Percentiles rank a stretch among this genome's conserved stretches.
Conservation (phyloP, 2,888 invertebrate species). For the Gerris lacustris region DNA sequence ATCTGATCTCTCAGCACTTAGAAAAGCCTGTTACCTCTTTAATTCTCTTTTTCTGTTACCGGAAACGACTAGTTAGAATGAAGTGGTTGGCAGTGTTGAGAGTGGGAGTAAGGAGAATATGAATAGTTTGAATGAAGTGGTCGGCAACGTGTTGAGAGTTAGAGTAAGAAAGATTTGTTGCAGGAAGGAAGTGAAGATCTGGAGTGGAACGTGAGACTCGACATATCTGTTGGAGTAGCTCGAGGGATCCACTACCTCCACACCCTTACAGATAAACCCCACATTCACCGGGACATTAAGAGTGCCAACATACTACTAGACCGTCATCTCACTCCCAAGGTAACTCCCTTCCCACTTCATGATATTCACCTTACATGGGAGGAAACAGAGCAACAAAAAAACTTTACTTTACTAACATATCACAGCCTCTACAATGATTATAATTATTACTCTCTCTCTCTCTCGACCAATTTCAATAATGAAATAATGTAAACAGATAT, state of each 20-base stretch:
- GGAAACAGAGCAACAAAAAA: too few species aligned
- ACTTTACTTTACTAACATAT: too few species aligned
- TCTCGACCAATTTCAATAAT: too few species aligned
- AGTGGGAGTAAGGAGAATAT: too few species aligned
- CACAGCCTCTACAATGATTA: too few species aligned
- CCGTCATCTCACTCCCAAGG: conserved; percentile 51
- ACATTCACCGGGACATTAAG: conserved; percentile 68
- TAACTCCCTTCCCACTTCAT: conserved; percentile 33
- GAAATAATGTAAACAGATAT: too few species aligned
- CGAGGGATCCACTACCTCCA: conserved; percentile 58
- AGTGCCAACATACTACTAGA: conserved; percentile 66
- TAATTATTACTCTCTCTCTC: too few species aligned
- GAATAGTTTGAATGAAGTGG: too few species aligned
- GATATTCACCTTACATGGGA: neutral
- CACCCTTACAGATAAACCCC: conserved; percentile 44
- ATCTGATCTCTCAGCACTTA: conserved; percentile 27
- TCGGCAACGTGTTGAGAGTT: too few species aligned
- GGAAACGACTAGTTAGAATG: too few species aligned
- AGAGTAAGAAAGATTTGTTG: neutral
- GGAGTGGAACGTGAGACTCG: conserved; percentile 46
- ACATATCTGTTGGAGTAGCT: conserved; percentile 53
- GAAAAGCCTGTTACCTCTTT: conserved; percentile 22
- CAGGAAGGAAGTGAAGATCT: neutral
- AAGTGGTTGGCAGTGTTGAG: too few species aligned
- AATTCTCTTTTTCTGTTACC: too few species aligned